Evolutionary conservation across 92 coral and sea anemone species (phyloP).

Genomic region (Zoanthus sociatus): DNA sequence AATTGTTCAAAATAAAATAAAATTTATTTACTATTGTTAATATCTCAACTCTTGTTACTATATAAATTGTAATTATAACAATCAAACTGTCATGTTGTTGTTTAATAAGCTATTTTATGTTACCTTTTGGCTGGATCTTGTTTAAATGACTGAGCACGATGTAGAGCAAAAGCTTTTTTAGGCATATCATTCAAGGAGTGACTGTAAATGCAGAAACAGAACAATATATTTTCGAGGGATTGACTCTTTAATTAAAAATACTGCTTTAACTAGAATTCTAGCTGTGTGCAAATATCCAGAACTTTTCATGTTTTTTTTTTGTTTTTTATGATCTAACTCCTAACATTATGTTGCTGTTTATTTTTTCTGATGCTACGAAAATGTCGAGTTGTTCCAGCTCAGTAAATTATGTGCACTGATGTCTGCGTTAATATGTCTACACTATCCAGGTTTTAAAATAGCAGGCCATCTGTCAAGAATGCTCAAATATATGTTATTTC

Average conservation of each 20-base stretch:
- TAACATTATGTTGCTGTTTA: too few relatives aligned
- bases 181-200: conserved; percentile 73
- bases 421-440: too few relatives aligned
- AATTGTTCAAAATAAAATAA: background rate
- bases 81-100: background rate
- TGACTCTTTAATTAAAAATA: background rate
- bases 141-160: conserved; percentile 95
- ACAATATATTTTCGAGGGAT: background rate
- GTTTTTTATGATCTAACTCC: too few relatives aligned
- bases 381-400: too few relatives aligned
- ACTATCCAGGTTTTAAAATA: too few relatives aligned
- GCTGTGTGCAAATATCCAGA: background rate
- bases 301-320: too few relatives aligned
- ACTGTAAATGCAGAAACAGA: conserved; percentile 36
- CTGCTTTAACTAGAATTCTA: background rate
- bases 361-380: too few relatives aligned
- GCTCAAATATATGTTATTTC: background rate
- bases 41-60: background rate
- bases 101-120: background rate
- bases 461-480: too few relatives aligned
- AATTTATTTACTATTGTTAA: too few relatives aligned
- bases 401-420: too few relatives aligned
- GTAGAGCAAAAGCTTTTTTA: conserved; percentile 79
- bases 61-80: background rate
- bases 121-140: conserved; percentile 88